Evolutionary conservation across 53 echinoderm and acorn worm genomes (phyloP).

Genomic region (Mesocentrotus franciscanus): DNA sequence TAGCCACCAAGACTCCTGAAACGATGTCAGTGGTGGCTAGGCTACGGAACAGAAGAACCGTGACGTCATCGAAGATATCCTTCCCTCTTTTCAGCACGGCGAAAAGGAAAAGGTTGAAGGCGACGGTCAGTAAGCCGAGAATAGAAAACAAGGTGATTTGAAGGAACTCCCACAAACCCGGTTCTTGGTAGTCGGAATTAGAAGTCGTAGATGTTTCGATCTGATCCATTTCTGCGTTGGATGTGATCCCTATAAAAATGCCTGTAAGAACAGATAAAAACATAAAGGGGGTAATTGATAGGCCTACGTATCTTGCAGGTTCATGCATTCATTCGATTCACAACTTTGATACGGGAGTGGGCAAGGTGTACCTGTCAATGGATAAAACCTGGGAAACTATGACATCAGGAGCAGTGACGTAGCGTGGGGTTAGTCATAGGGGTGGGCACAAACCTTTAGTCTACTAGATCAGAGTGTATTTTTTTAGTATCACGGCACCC

Average conservation of each 20-base stretch:
- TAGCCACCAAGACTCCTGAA: background rate
- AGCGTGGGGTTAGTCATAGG: too few species aligned
- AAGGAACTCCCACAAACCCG: background rate
- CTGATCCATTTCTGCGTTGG: background rate
- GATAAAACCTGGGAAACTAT: background rate
- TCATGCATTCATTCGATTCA: background rate
- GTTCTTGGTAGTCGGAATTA: background rate
- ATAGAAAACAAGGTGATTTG: background rate
- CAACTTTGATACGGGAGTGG: too few species aligned
- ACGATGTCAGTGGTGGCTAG: slow-evolving; percentile 19
- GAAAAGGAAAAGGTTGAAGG: slow-evolving; percentile 42
- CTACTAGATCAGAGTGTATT: too few species aligned
- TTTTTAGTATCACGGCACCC: too few species aligned
- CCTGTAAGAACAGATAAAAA: background rate
- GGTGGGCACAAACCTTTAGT: too few species aligned
- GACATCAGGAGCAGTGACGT: background rate
- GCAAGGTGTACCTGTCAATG: background rate
- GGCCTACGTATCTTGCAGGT: too few species aligned
- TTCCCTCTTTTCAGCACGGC: slow-evolving; percentile 14
- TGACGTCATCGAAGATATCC: too few species aligned
- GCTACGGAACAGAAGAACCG: too few species aligned
- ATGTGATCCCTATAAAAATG: background rate
- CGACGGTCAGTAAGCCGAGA: background rate
- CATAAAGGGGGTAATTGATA: too few species aligned
- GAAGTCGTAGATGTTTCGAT: background rate